Base-by-base conservation (phyloP, 2,888 invertebrate genomes). In the Melieria omissa region DNA sequence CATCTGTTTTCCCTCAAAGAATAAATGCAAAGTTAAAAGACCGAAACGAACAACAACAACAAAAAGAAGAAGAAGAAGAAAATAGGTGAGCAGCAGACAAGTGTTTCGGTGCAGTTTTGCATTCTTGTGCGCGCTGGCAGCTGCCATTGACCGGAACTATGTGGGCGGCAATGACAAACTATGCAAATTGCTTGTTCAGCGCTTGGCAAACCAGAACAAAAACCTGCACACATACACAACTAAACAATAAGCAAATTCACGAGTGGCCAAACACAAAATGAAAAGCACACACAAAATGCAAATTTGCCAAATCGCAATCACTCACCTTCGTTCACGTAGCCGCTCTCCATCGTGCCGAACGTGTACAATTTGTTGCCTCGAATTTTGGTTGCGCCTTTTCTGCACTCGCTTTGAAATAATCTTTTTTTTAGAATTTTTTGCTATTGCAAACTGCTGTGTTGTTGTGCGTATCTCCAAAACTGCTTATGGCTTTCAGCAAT, bases 291-390 rank as follows among this genome's bases (percentile, higher is more conserved):
- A 29, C 29, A 29, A 29, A 29, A 29, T 29, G 29, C 29, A 29
- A 29, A 29, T 29, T 29, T 29, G 29, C 29, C 29, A 29, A 29
- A 29, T 29, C 29, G 29, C 45, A 12, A 42, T 9, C 64, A 80
- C 85, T 84, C 81, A 86, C 86, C 86, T 86, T 86, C 86, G 77
- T 86, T 86, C 78, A 86, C 85, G 77, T 86, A 86, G 79, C 86
- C 86, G 77, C 86, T 85, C 75, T 86, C 86, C 86, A 86, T 85
- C 79, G 82, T 86, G 80, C 84, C 84, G 75, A 84, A 84, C 69
- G 85, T 81, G 78, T 84, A 84, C 83, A 84, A 83, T 70, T 75
- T 77, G 75, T 74, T 76, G 77, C 77, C 76, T 66, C 75, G 68
- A 75, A 76, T 77, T 73, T 76, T 73, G 46, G 16, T 66, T 70